Base-by-base conservation (phyloP, 2,113 vertebrate species). In the Gorsachius goisagi region DNA sequence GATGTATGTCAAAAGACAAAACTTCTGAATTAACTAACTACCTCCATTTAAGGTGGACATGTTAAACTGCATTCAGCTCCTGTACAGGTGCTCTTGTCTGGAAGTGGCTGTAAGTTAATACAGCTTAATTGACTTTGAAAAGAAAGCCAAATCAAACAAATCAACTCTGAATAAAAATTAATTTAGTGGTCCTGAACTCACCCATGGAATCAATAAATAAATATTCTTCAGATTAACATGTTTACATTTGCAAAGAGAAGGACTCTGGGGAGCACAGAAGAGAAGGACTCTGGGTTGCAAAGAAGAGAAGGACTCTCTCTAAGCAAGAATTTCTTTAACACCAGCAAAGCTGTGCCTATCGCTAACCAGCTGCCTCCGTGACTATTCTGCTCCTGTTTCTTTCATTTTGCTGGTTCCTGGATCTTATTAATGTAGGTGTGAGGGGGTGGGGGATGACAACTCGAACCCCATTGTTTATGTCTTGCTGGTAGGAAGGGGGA, bases 371-470 rank as follows among this genome's bases (percentile, higher is more conserved):
- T 1, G 0, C 56, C 72, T 59, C 75, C 5, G 7, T 28, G 77
- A 23, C 52, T 73, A 10, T 49, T 85, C 71, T 89, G 94, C 92
- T 95, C 60, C 72, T 78, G 84, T 93, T 96, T 55, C 75, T 0
- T 59, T 83, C 89, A 79, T 87, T 94, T 66, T 66, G 49, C 91
- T 76, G 59, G 62, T 49, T 95, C 89, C 95, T 95, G 96, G 86
- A 78, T 73, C 83, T 96, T 89, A 93, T 96, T 97, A 89, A 84
- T 30, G 41, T 56, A 92, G 89, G 95, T 96, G 94, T 85, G 89
- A 92, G 83, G 56, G 86, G 94, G 71, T 39, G 87, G 92, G 87
- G 85, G 69, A 95, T 1, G 41, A 93, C 74, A 91, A 74, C 72
- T 74, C 59, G 21, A 85, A 63, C 92, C 91, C 90, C 66, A 53